Evolutionary conservation across 1,140 invertebrate genomes (phyloP).

Genomic region (Wasmannia auropunctata): DNA sequence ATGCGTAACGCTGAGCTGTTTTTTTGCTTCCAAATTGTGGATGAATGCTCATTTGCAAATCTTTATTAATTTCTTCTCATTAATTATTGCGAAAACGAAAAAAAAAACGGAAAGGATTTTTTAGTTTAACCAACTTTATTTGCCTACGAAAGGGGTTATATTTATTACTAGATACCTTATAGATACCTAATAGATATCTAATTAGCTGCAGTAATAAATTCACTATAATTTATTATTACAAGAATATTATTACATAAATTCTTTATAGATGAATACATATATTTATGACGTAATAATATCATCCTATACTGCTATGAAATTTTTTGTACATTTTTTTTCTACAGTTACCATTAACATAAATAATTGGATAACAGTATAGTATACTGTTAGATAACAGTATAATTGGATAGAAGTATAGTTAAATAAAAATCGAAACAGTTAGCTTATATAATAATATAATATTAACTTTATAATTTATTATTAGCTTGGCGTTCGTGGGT

Average conservation of each 20-base stretch:
- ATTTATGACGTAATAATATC: neutral
- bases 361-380: neutral
- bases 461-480: too few species aligned
- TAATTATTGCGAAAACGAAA: too few species aligned
- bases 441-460: too few species aligned
- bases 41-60: too few species aligned
- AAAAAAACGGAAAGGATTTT: too few species aligned
- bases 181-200: neutral
- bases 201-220: neutral
- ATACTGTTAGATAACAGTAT: neutral
- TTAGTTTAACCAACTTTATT: neutral
- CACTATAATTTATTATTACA: neutral
- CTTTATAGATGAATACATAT: neutral
- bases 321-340: too few species aligned
- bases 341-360: neutral
- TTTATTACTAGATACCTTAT: neutral
- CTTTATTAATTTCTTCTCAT: too few species aligned
- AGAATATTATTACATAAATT: neutral
- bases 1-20: too few species aligned
- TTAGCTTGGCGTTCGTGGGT: too few species aligned
- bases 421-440: neutral
- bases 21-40: too few species aligned
- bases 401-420: neutral
- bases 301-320: neutral
- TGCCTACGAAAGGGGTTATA: neutral